A percentile compares a stretch with the other conserved stretches of the same genome.
phyloP scores from a whole-genome alignment of 2,113 vertebrate species.

The Hyla sarda region DNA sequence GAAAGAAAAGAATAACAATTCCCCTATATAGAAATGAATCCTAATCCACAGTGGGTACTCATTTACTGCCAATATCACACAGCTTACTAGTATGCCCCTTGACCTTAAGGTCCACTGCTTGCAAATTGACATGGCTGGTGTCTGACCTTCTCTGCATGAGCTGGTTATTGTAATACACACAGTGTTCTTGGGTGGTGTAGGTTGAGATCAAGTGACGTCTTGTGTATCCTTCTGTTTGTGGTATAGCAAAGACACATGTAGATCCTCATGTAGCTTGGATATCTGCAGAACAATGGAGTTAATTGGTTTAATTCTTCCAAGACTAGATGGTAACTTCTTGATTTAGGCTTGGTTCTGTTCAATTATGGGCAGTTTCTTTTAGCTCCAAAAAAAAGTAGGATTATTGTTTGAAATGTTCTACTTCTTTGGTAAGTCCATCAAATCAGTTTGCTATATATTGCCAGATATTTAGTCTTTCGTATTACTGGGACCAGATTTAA shows the following conservation, averaged over 20 bases:
- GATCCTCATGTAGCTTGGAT: not conserved
- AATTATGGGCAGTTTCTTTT: not conserved
- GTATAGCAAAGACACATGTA: not conserved
- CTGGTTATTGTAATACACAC: slow-evolving; percentile 55
- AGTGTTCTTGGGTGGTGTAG: slow-evolving; percentile 52
- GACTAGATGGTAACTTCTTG: not conserved
- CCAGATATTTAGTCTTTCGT: too few species aligned
- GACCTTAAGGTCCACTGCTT: slow-evolving; percentile 50
- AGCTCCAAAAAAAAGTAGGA: too few species aligned
- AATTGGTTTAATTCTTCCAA: not conserved
- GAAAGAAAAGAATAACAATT: not conserved
- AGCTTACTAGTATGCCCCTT: slow-evolving; percentile 1
- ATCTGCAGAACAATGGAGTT: not conserved
- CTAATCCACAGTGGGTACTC: slow-evolving; percentile 21
- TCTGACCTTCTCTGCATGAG: slow-evolving; percentile 49
- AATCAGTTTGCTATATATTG: too few species aligned
- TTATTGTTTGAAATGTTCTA: too few species aligned
- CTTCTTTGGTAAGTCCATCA: too few species aligned
- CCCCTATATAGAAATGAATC: not conserved
- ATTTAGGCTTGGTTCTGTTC: not conserved
- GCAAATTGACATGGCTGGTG: slow-evolving; percentile 51
- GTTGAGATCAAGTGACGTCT: slow-evolving; percentile 19
- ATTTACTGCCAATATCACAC: slow-evolving; percentile 17
- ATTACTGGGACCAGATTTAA: too few species aligned
- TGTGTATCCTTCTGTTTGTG: not conserved